phyloP scores from a whole-genome alignment of 1,140 invertebrate genomes.

The Brachionus sp. region DNA sequence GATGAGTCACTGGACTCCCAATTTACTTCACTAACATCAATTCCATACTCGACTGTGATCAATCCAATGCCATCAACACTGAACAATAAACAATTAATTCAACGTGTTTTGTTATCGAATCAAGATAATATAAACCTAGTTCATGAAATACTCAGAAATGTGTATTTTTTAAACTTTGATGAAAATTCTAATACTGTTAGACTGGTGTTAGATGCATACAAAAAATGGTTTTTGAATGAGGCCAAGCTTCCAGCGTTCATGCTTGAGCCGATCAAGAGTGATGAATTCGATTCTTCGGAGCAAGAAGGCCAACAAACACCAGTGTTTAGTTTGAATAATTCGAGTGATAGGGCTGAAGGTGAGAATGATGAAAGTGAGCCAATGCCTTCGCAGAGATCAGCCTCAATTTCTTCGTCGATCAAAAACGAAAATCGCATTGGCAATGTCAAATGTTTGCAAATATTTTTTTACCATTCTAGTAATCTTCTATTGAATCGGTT shows the following conservation, averaged over 20 bases:
- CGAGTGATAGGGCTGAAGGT: constrained; percentile 48
- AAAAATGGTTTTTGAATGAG: constrained; percentile 41
- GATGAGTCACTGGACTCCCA: neutral
- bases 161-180: constrained; percentile 47
- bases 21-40: neutral
- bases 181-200: constrained; percentile 24
- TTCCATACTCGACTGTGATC: neutral
- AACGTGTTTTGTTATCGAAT: constrained; percentile 79
- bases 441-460: constrained; percentile 92
- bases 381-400: constrained; percentile 46
- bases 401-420: neutral
- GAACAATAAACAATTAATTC: constrained; percentile 48
- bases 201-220: constrained; percentile 43
- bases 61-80: neutral
- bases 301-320: neutral
- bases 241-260: constrained; percentile 76
- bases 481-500: constrained; percentile 53
- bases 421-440: constrained; percentile 39
- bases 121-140: constrained; percentile 90
- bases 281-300: neutral
- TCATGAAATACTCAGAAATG: constrained; percentile 84
- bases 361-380: constrained; percentile 56
- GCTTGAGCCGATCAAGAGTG: constrained; percentile 66
- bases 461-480: constrained; percentile 70
- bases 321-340: neutral